Evolutionary conservation across 2,797 vertebrate genomes (phyloP).

Genomic region (Dromococcyx pavoninus): DNA sequence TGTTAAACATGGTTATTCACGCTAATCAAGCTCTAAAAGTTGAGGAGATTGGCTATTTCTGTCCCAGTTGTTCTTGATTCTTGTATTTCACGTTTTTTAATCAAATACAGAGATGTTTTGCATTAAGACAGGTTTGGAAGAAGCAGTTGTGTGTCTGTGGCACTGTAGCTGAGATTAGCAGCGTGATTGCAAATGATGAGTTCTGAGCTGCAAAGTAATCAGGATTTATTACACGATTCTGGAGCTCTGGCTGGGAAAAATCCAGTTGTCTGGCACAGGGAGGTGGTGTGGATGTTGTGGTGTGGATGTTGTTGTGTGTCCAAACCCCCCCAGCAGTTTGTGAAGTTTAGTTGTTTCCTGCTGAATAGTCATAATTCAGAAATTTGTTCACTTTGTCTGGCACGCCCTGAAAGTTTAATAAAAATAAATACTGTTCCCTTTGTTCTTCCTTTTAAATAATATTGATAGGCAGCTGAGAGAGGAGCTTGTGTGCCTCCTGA

Average conservation of each 20-base stretch:
- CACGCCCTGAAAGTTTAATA: not conserved
- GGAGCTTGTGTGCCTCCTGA: not conserved
- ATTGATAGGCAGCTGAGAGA: not conserved
- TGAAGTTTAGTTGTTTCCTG: not conserved
- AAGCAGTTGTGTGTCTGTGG: not conserved
- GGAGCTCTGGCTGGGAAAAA: not conserved
- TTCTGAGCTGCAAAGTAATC: not conserved
- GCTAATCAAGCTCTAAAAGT: not conserved
- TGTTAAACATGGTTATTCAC: not conserved
- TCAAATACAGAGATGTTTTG: not conserved
- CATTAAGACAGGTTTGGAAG: not conserved
- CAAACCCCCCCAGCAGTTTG: not conserved
- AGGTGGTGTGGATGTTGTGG: not conserved
- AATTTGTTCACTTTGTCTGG: not conserved
- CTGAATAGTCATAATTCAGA: not conserved
- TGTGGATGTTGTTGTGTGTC: not conserved
- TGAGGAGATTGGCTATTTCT: not conserved
- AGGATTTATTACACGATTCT: not conserved
- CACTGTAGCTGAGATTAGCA: not conserved
- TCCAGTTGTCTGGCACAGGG: not conserved
- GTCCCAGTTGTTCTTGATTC: not conserved
- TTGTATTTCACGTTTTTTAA: not conserved
- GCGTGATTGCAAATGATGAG: not conserved
- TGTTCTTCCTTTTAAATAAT: not conserved
- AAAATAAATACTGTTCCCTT: not conserved